Evolutionary conservation across 23 tunicate species (phyloP).

Genomic region (Botrylloides violaceus): DNA sequence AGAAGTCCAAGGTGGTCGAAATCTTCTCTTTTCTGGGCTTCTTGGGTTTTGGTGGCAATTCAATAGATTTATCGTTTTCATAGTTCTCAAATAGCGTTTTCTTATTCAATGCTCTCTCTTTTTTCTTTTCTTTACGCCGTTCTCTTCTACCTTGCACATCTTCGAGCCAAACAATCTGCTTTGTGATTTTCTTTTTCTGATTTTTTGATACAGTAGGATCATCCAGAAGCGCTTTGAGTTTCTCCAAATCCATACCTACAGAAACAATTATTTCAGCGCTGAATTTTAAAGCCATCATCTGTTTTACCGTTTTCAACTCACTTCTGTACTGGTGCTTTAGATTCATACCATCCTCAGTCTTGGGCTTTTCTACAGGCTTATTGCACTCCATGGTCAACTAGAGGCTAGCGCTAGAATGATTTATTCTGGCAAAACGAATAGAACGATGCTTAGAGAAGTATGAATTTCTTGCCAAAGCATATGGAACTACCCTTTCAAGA

Average conservation of each 20-base stretch:
- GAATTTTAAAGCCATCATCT: background rate
- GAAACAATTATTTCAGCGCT: background rate
- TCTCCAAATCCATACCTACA: slow-evolving; percentile 51
- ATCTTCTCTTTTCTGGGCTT: slow-evolving; percentile 31
- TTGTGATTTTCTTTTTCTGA: slow-evolving; percentile 77
- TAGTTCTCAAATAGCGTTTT: background rate
- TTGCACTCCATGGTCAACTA: no score
- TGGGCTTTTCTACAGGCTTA: no score
- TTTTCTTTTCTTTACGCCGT: slow-evolving; percentile 51
- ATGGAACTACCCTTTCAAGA: no score
- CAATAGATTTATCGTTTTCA: background rate
- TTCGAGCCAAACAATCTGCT: slow-evolving; percentile 79
- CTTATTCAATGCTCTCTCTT: slow-evolving; percentile 4
- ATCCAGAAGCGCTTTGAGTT: slow-evolving; percentile 32
- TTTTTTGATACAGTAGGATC: slow-evolving; percentile 58
- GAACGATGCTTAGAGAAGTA: no score
- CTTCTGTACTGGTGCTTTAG: background rate
- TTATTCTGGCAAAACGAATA: no score
- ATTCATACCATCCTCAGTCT: background rate
- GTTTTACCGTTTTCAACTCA: background rate
- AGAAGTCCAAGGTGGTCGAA: slow-evolving; percentile 46
- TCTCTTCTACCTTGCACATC: slow-evolving; percentile 59
- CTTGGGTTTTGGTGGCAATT: background rate
- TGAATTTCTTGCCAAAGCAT: no score
- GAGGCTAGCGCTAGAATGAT: no score